Conservation (phyloP, 2,113 vertebrate species). For the Smithornis capensis region DNA sequence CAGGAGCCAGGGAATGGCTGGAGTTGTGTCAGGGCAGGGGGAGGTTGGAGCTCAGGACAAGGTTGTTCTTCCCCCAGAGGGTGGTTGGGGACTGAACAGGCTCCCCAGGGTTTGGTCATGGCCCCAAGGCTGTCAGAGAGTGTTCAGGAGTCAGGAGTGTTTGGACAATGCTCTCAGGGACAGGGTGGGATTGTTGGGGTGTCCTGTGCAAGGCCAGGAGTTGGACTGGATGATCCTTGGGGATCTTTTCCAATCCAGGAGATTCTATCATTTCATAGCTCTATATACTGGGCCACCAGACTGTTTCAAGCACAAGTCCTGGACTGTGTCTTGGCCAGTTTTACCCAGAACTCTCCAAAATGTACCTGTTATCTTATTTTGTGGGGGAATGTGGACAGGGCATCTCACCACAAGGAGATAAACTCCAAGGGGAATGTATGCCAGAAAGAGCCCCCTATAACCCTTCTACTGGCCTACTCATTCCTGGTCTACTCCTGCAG, state of each 20-base stretch:
- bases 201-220: not conserved
- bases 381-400: not conserved
- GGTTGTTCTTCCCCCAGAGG: not conserved
- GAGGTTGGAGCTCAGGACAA: accelerated
- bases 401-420: not conserved
- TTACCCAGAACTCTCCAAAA: not conserved
- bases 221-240: not conserved
- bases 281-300: not conserved
- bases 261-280: not conserved
- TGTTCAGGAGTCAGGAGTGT: too few species aligned
- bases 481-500: not conserved
- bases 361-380: not conserved
- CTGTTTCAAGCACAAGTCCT: not conserved
- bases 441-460: not conserved
- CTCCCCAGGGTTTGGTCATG: not conserved
- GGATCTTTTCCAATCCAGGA: not conserved
- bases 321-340: not conserved
- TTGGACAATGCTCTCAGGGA: not conserved
- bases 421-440: not conserved
- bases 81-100: not conserved
- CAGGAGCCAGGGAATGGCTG: accelerated
- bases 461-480: not conserved
- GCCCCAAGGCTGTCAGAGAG: not conserved
- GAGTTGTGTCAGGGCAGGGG: accelerated
- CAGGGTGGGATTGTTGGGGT: not conserved